Evolutionary conservation across 2,888 invertebrate species (phyloP).

Genomic region (Arrhopalites spinosus): DNA sequence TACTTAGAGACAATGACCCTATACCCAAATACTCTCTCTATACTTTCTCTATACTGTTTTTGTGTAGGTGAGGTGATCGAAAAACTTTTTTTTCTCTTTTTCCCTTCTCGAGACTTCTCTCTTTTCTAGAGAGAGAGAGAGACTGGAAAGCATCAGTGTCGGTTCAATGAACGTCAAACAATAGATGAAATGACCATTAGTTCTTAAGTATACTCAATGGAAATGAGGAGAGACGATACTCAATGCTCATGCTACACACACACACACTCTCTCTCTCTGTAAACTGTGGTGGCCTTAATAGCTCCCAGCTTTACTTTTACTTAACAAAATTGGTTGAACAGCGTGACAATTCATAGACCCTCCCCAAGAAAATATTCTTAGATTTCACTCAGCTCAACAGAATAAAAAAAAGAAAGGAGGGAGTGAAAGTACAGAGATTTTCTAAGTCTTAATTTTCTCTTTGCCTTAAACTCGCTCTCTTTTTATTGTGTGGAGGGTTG

Average conservation of each 20-base stretch:
- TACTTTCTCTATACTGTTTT: no score
- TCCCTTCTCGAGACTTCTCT: not conserved
- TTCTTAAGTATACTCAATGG: not conserved
- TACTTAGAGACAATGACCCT: slow-evolving; percentile 1
- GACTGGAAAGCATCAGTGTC: slow-evolving; percentile 39
- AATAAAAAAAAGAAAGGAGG: not conserved
- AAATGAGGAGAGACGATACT: not conserved
- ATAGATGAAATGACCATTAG: slow-evolving; percentile 29
- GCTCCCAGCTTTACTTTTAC: not conserved
- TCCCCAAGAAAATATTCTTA: no score
- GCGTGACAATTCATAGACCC: not conserved
- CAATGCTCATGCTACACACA: no score
- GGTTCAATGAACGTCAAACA: slow-evolving; percentile 41
- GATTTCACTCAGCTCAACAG: not conserved
- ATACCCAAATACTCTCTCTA: not conserved
- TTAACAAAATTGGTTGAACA: slow-evolving; percentile 1
- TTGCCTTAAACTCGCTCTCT: no score
- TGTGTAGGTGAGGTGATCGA: slow-evolving; percentile 42
- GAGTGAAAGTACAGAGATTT: not conserved
- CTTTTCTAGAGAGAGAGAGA: not conserved
- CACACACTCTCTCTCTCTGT: no score
- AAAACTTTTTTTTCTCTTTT: slow-evolving; percentile 28
- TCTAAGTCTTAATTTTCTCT: not conserved
- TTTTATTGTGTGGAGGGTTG: no score
- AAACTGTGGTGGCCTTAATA: not conserved